Evolutionary conservation across 37 sponge, comb jelly and placozoan species (phyloP), one percentile per base, ranked within the genome.

Genomic region (Corticium candelabrum): DNA sequence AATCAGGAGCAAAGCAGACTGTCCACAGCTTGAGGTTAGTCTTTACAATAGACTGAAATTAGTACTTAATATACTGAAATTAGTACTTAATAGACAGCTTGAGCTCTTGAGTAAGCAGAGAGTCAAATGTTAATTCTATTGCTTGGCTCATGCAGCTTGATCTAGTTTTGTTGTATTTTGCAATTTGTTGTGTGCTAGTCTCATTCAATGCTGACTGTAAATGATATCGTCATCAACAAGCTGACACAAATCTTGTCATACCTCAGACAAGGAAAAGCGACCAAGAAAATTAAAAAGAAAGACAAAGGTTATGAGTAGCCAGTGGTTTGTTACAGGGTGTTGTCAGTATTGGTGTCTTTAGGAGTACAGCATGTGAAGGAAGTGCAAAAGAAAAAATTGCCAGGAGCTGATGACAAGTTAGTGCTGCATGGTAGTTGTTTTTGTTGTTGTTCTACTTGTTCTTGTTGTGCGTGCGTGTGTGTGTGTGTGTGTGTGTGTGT

Each of bases 191-290:
- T 80, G 31, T 67, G 30, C 29, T 80, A 86, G 87, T 41, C 69
- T 34, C 89, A 85, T 30, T 80, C 94, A 32, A 82, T 88, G 29
- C 81, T 96, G 37, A 85, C 87, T 0, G 93, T 92, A 68, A 96
- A 96, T 76, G 97, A 96, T 78, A 96, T 93, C 68, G 99, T 99
- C 34, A 94, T 99, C 81, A 95, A 95, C 86, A 99, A 99, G 85
- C 83, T 99, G 80, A 99, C 99, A 15, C 99, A 99, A 81, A 92
- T 99, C 80, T 82, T 99, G 69, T 89, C 91, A 0, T 95, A 99
- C 76, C 84, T 99, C 31, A 78, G 99, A 3, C 93, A 92, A 68
- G 96, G 94, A 0, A 35, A 85, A 5, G 37, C 56, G 2, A 36
- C 77, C 4, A 93, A 87, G 87, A 94, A 94, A 34, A 76, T 67